Conservation (phyloP, 2,888 invertebrate genomes). For the Bembecia ichneumoniformis region DNA sequence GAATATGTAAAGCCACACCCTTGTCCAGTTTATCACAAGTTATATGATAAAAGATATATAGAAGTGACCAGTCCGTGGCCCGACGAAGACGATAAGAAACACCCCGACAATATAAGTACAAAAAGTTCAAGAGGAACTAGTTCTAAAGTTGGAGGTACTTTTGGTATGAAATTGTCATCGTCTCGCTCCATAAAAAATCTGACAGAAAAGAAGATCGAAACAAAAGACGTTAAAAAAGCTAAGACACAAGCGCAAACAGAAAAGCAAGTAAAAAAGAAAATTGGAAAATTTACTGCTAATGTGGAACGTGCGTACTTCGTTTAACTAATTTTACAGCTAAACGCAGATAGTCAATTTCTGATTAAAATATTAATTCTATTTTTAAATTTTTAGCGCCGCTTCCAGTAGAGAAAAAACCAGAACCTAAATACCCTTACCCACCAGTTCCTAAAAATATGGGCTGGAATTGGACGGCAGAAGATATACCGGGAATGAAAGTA, state of each 20-base stretch:
- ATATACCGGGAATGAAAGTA: constrained; percentile 59
- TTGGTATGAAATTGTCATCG: constrained; percentile 10
- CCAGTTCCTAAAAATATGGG: constrained; percentile 57
- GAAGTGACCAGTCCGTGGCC: constrained; percentile 45
- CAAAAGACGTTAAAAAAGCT: constrained; percentile 1
- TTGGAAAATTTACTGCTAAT: constrained; percentile 42
- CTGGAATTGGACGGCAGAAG: constrained; percentile 63
- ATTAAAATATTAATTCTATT: not conserved
- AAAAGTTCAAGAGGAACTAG: constrained; percentile 29
- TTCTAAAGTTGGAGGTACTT: constrained; percentile 15
- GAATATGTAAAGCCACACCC: constrained; percentile 48
- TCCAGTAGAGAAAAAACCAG: constrained; percentile 26
- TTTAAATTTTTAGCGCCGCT: not conserved
- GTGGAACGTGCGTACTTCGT: constrained; percentile 24
- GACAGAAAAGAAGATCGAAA: constrained; percentile 21
- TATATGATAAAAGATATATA: constrained; percentile 47
- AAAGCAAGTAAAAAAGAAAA: constrained; percentile 27
- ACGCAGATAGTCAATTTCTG: too few species aligned
- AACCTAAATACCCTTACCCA: constrained; percentile 41
- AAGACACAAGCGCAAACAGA: constrained; percentile 17
- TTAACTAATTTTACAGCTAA: not conserved
- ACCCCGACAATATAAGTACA: constrained; percentile 19
- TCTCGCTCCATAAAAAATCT: constrained; percentile 22
- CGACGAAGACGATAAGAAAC: constrained; percentile 26
- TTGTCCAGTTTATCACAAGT: constrained; percentile 58